phyloP scores from a whole-genome alignment of 2,113 vertebrate species.

The Eira barbara region DNA sequence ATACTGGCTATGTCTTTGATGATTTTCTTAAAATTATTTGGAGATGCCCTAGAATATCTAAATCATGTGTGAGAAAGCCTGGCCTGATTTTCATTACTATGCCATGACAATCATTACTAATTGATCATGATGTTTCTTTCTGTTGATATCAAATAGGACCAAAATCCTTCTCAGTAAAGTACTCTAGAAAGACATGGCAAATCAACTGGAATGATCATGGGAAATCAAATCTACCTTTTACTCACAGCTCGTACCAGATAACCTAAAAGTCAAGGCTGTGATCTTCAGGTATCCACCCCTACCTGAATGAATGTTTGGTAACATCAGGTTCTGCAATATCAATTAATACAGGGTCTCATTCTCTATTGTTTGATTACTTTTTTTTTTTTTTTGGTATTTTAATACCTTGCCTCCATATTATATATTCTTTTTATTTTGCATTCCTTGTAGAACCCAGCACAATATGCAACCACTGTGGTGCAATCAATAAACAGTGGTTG shows the following conservation, averaged over 20 bases:
- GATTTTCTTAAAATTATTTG: neutral
- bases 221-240: constrained; percentile 7
- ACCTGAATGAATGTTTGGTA: neutral
- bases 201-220: neutral
- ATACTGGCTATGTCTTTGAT: neutral
- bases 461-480: neutral
- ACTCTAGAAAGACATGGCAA: neutral
- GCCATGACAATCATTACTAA: neutral
- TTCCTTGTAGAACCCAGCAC: neutral
- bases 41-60: neutral
- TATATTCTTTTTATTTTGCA: neutral
- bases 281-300: neutral
- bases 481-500: neutral
- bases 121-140: neutral
- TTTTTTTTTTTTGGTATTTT: neutral
- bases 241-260: neutral
- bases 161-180: neutral
- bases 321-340: neutral
- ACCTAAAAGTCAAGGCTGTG: neutral
- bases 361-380: neutral
- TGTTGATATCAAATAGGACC: neutral
- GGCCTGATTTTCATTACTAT: neutral
- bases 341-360: neutral
- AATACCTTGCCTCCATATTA: neutral
- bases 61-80: neutral